phyloP scores from a whole-genome alignment of 2,888 invertebrate genomes.

The Phengaris alcon region DNA sequence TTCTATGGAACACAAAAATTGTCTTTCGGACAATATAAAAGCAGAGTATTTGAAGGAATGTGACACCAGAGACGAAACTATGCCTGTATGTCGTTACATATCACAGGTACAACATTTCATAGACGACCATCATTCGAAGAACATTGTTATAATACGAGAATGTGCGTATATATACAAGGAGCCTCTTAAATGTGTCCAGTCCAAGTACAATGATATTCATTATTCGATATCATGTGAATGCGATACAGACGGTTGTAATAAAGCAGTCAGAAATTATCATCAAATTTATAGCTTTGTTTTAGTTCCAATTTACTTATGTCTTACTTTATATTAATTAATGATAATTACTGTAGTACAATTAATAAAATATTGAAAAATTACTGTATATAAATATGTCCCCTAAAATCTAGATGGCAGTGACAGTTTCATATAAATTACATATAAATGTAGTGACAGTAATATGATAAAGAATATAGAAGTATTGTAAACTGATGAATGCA shows the following conservation, averaged over 20 bases:
- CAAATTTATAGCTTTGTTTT: constrained; percentile 28
- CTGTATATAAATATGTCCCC: background rate
- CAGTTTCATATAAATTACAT: background rate
- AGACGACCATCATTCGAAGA: constrained; percentile 42
- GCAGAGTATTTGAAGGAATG: constrained; percentile 52
- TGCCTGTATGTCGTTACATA: constrained; percentile 57
- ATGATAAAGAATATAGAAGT: no score
- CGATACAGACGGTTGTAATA: constrained; percentile 59
- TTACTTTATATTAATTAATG: background rate
- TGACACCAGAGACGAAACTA: constrained; percentile 35
- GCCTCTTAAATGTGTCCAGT: constrained; percentile 51
- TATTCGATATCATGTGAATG: constrained; percentile 65
- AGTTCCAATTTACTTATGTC: background rate
- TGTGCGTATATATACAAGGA: constrained; percentile 59
- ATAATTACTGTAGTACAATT: background rate
- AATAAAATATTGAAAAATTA: background rate
- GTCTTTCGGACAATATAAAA: constrained; percentile 54
- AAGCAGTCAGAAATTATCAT: constrained; percentile 33
- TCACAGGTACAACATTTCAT: constrained; percentile 62
- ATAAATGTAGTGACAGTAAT: no score
- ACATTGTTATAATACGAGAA: constrained; percentile 56
- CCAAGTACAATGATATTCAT: constrained; percentile 59
- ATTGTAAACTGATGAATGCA: background rate
- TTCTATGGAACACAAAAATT: constrained; percentile 48
- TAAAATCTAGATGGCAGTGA: background rate